Evolutionary conservation across 2,797 vertebrate species (phyloP).

Genomic region (Sebastes hopkinsi): DNA sequence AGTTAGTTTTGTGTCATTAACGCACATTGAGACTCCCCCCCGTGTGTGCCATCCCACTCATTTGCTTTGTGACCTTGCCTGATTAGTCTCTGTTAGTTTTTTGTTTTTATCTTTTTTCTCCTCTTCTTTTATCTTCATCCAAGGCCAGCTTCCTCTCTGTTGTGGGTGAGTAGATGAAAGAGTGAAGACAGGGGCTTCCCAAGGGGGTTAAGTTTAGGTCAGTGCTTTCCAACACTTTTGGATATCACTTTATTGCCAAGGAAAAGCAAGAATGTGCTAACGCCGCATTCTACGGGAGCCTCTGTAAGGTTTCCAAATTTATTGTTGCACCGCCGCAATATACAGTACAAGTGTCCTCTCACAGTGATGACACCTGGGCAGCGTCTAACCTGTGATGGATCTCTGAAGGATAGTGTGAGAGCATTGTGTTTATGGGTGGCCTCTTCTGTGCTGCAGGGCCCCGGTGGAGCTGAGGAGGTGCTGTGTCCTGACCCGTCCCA

Average conservation of each 20-base stretch:
- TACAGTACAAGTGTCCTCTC: background rate
- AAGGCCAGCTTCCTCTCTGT: conserved; percentile 41
- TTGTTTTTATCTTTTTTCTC: conserved; percentile 1
- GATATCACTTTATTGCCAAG: conserved; percentile 12
- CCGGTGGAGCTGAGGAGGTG: conserved; percentile 66
- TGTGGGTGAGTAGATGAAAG: conserved; percentile 55
- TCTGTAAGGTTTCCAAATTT: background rate
- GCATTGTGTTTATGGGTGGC: conserved; percentile 6
- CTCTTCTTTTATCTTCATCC: conserved; percentile 56
- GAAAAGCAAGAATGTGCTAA: background rate
- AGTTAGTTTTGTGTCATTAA: conserved; percentile 17
- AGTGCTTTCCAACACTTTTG: conserved; percentile 9
- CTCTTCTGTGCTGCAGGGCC: conserved; percentile 76
- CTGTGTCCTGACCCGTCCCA: conserved; percentile 43
- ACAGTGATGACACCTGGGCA: background rate
- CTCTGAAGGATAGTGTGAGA: background rate
- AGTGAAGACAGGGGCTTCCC: conserved; percentile 22
- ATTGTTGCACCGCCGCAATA: background rate
- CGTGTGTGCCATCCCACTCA: conserved; percentile 25
- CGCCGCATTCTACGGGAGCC: background rate
- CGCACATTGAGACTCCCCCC: background rate
- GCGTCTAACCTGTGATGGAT: background rate
- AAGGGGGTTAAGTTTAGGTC: conserved; percentile 25
- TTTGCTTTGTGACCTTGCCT: conserved; percentile 57
- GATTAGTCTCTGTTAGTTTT: conserved; percentile 10